Base-by-base conservation (phyloP, 1,140 invertebrate genomes). In the Drosophila willistoni region DNA sequence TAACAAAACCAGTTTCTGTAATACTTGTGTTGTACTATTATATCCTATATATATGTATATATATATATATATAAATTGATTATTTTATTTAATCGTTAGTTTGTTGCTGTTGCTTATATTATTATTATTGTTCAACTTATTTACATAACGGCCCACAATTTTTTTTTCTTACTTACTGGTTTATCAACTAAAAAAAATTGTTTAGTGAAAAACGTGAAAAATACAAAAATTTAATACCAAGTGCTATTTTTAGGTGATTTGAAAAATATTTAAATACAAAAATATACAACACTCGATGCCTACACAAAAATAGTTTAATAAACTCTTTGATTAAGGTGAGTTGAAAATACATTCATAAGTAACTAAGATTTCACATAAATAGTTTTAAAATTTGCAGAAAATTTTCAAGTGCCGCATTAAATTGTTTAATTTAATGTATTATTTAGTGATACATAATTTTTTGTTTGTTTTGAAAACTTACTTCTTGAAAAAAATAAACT, bases 1-100 rank as follows among this genome's bases (percentile, higher is more conserved):
- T 63, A 71, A 33, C 22, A 54, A 25, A 87, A 87, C 84, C 84
- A 73, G 83, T 87, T 87, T 68, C 34, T 59, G 57, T 75, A 70
- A 73, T 79, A 64, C 33, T 42, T 69, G 51, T 56, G 56, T 62
- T 33, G 10, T 19, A 70, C 44, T 62, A 66, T 67, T 65, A 66
- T 51, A 19, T 68, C 14, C 56, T 61, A 57, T 72, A 68, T 22
- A 22, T 2, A n/a, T n/a, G 51, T 39, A 73, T 68, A 79, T 63
- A 77, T 79, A 56, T 39, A 73, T 68, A 79, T 63, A 77, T 79
- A 87, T 82, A 86, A 82, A 60, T 79, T 36, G 25, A 33, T 68
- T 68, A 74, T 60, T 74, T 77, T 19, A 51, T 66, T 74, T 47
- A 57, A 59, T 71, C 66, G 64, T 51, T 36, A 36, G 34, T 61